Evolutionary conservation across 2,888 invertebrate species (phyloP).

Genomic region (Camptogramma bilineatum): DNA sequence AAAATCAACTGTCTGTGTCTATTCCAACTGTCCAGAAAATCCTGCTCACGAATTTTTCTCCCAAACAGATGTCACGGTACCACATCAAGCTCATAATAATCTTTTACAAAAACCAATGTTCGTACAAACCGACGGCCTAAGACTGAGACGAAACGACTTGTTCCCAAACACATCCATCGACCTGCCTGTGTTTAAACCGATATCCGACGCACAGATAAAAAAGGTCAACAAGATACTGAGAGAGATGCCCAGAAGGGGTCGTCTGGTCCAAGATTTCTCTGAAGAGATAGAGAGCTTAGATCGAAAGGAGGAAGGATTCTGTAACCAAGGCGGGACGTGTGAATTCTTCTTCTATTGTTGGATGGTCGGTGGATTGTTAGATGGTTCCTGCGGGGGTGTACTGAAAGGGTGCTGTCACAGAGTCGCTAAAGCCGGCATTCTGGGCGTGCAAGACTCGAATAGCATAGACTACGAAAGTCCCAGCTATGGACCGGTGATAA

Average conservation of each 20-base stretch:
- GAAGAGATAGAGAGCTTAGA: slow-evolving; percentile 37
- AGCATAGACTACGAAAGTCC: slow-evolving; percentile 88
- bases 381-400: slow-evolving; percentile 93
- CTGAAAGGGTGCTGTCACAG: slow-evolving; percentile 95
- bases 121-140: slow-evolving; percentile 64
- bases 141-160: slow-evolving; percentile 61
- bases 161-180: slow-evolving; percentile 65
- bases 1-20: slow-evolving; percentile 5
- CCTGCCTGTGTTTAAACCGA: slow-evolving; percentile 76
- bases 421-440: slow-evolving; percentile 87
- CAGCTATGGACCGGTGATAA: slow-evolving; percentile 90
- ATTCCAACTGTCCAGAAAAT: slow-evolving; percentile 24
- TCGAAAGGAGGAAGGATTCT: slow-evolving; percentile 82
- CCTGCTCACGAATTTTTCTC: slow-evolving; percentile 52
- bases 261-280: slow-evolving; percentile 52
- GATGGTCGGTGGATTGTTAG: slow-evolving; percentile 94
- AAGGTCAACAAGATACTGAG: slow-evolving; percentile 72
- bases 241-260: slow-evolving; percentile 61
- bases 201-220: slow-evolving; percentile 75
- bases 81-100: slow-evolving; percentile 75
- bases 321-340: slow-evolving; percentile 91
- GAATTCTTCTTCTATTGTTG: slow-evolving; percentile 97
- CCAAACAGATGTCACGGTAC: slow-evolving; percentile 80
- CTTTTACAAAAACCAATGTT: slow-evolving; percentile 75
- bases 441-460: slow-evolving; percentile 88